These are phyloP conservation scores for Himalopsyche phryganea DNA, from an alignment of 1,140 invertebrate species.

Conservation along the genomic window DNA sequence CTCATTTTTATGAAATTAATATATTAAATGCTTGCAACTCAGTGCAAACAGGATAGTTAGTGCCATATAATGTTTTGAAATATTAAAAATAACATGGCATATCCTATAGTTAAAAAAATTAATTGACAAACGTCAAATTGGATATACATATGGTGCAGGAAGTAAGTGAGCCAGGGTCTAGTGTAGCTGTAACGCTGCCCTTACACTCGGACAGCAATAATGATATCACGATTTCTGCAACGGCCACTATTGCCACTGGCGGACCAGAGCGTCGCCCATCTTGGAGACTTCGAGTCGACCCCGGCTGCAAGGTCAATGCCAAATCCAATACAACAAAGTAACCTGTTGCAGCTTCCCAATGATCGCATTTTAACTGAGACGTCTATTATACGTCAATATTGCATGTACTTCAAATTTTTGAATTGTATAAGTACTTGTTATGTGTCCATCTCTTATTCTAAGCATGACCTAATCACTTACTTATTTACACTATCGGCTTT, in stretches of 20 bases:
- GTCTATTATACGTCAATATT: too few relatives aligned
- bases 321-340: neutral
- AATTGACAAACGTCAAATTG: constrained; percentile 15
- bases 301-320: constrained; percentile 77
- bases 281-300: constrained; percentile 85
- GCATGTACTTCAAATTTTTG: too few relatives aligned
- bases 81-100: neutral
- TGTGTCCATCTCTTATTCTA: too few relatives aligned
- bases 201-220: constrained; percentile 36
- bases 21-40: too few relatives aligned
- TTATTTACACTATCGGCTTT: too few relatives aligned
- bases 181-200: constrained; percentile 48
- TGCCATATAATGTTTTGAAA: neutral
- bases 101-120: neutral
- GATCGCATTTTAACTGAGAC: neutral
- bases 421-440: too few relatives aligned
- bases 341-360: neutral
- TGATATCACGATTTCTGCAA: constrained; percentile 35
- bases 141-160: constrained; percentile 52
- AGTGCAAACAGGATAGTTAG: too few relatives aligned
- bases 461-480: too few relatives aligned
- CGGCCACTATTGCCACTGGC: constrained; percentile 46
- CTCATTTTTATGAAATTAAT: too few relatives aligned
- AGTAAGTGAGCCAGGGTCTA: constrained; percentile 60
- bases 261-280: constrained; percentile 76